phyloP scores from a whole-genome alignment of 2,113 vertebrate species.

The Silurus meridionalis region DNA sequence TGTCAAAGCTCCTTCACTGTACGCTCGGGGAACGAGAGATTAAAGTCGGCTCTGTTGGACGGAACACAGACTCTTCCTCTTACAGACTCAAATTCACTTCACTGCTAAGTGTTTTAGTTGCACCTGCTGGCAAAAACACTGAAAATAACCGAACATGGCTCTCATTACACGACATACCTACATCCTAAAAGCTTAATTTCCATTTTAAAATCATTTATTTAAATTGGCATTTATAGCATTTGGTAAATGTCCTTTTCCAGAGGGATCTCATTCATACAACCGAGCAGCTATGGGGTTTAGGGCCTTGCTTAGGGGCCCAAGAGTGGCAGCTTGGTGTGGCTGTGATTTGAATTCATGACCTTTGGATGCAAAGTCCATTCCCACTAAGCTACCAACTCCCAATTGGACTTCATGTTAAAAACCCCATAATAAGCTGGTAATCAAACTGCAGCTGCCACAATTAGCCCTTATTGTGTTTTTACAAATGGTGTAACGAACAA shows the following conservation, averaged over 20 bases:
- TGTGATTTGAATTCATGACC: too few species aligned
- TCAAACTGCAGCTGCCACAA: conserved; percentile 15
- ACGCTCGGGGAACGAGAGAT: background rate
- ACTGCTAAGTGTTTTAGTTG: background rate
- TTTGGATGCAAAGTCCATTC: too few species aligned
- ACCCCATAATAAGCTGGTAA: background rate
- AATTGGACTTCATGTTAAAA: background rate
- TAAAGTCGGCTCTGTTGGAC: background rate
- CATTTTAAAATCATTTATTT: background rate
- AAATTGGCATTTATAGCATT: too few species aligned
- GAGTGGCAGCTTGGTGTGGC: too few species aligned
- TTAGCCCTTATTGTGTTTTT: conserved; percentile 33
- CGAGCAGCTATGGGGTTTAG: too few species aligned
- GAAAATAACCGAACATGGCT: background rate
- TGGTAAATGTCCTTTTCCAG: too few species aligned
- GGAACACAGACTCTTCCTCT: background rate
- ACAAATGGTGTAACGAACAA: conserved; percentile 20
- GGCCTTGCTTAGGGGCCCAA: too few species aligned
- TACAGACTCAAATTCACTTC: conserved; percentile 3
- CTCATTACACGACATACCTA: too few species aligned
- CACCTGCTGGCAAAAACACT: background rate
- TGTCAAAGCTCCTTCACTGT: conserved; percentile 31
- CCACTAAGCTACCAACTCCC: too few species aligned
- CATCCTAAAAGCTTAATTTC: background rate
- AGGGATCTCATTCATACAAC: too few species aligned